Conservation (phyloP, 2,888 invertebrate species). For the Troides aeacus region DNA sequence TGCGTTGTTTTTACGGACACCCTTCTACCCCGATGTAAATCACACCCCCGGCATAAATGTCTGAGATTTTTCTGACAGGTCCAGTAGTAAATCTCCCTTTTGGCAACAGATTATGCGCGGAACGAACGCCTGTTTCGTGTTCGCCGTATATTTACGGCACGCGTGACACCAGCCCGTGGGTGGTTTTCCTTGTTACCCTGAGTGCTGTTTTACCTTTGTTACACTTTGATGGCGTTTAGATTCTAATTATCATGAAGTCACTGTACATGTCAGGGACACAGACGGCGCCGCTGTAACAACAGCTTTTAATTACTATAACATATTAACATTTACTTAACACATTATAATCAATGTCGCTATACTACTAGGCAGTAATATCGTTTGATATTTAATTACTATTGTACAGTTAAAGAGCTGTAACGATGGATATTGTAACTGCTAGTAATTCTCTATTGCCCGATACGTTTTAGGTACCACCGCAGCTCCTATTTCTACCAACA, state of each 20-base stretch:
- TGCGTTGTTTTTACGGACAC: constrained; percentile 1
- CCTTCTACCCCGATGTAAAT: constrained; percentile 19
- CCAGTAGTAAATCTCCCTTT: constrained; percentile 25
- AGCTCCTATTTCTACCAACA: too few relatives aligned
- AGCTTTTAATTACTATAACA: not conserved
- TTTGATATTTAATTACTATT: too few relatives aligned
- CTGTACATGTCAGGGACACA: not conserved
- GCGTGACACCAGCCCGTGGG: constrained; percentile 25
- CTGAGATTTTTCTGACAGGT: constrained; percentile 28
- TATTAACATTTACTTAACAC: too few relatives aligned
- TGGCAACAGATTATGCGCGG: constrained; percentile 28
- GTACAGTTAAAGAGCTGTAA: too few relatives aligned
- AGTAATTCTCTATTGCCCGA: too few relatives aligned
- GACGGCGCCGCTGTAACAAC: not conserved
- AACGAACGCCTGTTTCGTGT: constrained; percentile 29
- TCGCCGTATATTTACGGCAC: constrained; percentile 25
- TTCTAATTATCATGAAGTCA: constrained; percentile 18
- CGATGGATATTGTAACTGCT: too few relatives aligned
- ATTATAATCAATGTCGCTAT: too few relatives aligned
- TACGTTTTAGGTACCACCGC: too few relatives aligned
- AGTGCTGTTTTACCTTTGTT: constrained; percentile 12
- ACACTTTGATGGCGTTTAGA: constrained; percentile 5
- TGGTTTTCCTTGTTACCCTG: constrained; percentile 5
- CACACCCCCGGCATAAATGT: constrained; percentile 24
- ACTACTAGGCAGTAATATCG: too few relatives aligned